Evolutionary conservation across 2,113 vertebrate genomes (phyloP).

Genomic region (Etheostoma spectabile): DNA sequence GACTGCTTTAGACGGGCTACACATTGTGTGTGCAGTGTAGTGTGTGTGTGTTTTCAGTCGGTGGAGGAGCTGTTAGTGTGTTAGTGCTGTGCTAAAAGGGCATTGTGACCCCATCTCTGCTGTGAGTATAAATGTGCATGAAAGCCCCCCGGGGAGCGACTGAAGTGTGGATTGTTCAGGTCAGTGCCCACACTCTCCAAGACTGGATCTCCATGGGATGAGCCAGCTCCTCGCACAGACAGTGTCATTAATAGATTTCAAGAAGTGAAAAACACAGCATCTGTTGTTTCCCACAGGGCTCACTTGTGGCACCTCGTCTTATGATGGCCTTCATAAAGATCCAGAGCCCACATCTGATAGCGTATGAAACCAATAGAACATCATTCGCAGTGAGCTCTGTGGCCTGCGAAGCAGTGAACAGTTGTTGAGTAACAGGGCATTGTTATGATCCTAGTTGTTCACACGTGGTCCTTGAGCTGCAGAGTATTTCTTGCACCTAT

Average conservation of each 20-base stretch:
- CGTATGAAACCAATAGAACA: conserved; percentile 50
- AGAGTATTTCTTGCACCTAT: conserved; percentile 38
- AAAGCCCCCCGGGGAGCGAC: conserved; percentile 66
- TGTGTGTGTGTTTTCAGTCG: conserved; percentile 20
- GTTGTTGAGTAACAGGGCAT: conserved; percentile 53
- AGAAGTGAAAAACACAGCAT: conserved; percentile 52
- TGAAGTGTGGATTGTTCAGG: conserved; percentile 71
- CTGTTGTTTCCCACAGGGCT: conserved; percentile 42
- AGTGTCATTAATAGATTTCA: conserved; percentile 72
- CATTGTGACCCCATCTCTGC: conserved; percentile 68
- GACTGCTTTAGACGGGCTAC: conserved; percentile 29
- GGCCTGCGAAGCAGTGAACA: conserved; percentile 47
- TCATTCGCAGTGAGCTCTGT: conserved; percentile 22
- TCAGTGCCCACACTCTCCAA: conserved; percentile 60
- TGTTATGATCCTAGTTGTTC: conserved; percentile 49
- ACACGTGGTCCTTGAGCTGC: conserved; percentile 36
- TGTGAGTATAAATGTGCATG: conserved; percentile 75
- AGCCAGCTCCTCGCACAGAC: conserved; percentile 50
- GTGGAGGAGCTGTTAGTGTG: conserved; percentile 48
- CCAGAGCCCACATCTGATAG: conserved; percentile 25
- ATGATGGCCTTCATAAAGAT: conserved; percentile 63
- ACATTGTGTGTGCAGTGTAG: not conserved
- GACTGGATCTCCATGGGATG: conserved; percentile 45
- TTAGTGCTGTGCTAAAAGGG: conserved; percentile 69
- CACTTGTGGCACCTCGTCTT: conserved; percentile 50